phyloP scores from a whole-genome alignment of 1,140 invertebrate species.

The Hylaeus anthracinus region DNA sequence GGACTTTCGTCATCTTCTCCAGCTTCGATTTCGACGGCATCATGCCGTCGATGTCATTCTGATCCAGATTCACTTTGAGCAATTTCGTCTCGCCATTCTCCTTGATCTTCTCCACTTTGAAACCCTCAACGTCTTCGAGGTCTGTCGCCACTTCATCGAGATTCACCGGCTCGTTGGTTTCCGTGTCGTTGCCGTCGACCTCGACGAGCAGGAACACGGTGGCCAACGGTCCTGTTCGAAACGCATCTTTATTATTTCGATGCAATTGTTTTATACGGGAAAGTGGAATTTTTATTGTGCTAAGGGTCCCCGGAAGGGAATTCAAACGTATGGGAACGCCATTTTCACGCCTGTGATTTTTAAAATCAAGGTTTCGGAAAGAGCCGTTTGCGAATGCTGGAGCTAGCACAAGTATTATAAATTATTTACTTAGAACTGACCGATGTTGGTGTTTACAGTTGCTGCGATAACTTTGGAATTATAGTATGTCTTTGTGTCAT shows the following conservation, averaged over 20 bases:
- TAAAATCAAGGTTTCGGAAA: too few relatives aligned
- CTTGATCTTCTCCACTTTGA: slow-evolving; percentile 71
- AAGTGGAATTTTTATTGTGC: too few relatives aligned
- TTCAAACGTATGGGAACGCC: too few relatives aligned
- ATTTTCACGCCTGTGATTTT: too few relatives aligned
- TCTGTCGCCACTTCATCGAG: slow-evolving; percentile 73
- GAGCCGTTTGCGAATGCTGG: too few relatives aligned
- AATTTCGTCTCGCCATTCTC: slow-evolving; percentile 66
- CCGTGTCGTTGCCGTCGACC: slow-evolving; percentile 67
- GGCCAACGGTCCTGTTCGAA: slow-evolving; percentile 69
- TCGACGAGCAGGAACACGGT: slow-evolving; percentile 72
- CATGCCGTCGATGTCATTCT: slow-evolving; percentile 41
- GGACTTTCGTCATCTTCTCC: slow-evolving; percentile 59
- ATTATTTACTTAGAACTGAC: too few relatives aligned
- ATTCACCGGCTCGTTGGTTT: slow-evolving; percentile 62
- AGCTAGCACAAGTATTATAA: too few relatives aligned
- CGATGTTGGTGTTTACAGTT: too few relatives aligned
- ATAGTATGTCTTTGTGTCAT: too few relatives aligned
- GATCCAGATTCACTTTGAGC: slow-evolving; percentile 70
- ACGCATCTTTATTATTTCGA: slow-evolving; percentile 5
- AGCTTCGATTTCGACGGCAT: slow-evolving; percentile 32
- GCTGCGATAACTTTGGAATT: too few relatives aligned
- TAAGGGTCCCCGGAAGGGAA: too few relatives aligned
- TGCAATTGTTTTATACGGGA: background rate
- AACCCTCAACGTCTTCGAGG: slow-evolving; percentile 67